Conservation (phyloP, 2,113 vertebrate species). For the Potamarius usumacintae region DNA sequence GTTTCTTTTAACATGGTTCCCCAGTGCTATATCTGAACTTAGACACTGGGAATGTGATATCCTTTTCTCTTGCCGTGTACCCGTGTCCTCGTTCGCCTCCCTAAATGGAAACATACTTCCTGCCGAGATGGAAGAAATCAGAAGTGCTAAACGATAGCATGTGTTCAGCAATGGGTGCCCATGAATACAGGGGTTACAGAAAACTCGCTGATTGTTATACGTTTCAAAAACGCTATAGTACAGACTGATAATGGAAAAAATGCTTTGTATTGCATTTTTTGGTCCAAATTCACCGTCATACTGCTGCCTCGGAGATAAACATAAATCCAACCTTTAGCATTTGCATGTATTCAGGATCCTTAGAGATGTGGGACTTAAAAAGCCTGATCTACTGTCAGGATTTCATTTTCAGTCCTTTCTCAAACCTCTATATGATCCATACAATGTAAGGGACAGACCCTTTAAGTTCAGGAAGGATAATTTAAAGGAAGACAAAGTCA, state of each 20-base stretch:
- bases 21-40: constrained; percentile 73
- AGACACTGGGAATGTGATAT: constrained; percentile 61
- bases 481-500: constrained; percentile 46
- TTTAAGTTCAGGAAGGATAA: constrained; percentile 41
- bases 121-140: constrained; percentile 19
- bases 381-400: constrained; percentile 22
- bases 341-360: neutral
- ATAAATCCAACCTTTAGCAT: neutral
- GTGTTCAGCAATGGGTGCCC: neutral
- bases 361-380: constrained; percentile 17
- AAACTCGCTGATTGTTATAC: neutral
- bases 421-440: constrained; percentile 7
- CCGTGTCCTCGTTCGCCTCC: constrained; percentile 34
- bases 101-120: constrained; percentile 47
- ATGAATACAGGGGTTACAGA: neutral
- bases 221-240: neutral
- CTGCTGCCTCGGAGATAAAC: neutral
- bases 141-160: constrained; percentile 10
- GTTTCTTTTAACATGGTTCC: constrained; percentile 72
- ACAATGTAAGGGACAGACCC: constrained; percentile 5
- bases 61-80: constrained; percentile 31
- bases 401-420: constrained; percentile 34
- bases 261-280: neutral
- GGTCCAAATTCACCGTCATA: neutral
- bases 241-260: neutral